Evolutionary conservation across 1,140 invertebrate genomes (phyloP), one percentile per base, ranked within the genome.

Genomic region (Augochlora pura): DNA sequence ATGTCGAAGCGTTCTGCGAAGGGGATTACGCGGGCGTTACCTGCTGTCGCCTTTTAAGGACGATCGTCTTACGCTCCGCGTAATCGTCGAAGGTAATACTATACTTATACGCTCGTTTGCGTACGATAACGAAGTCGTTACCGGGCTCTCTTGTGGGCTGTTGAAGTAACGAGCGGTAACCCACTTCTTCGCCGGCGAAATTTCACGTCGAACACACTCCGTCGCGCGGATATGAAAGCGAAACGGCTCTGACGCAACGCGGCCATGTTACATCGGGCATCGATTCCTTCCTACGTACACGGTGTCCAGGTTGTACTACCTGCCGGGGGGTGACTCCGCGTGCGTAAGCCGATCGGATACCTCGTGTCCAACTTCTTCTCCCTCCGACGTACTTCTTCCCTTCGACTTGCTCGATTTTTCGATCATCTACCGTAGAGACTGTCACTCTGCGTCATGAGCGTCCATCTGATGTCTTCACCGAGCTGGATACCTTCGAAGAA

Each of bases 41-140:
- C 65, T 42, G 59, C 46, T 73, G 76, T 85, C 68, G 76, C 7
- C 57, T 59, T 69, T 84, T 78, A 82, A 73, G 67, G 71, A 76
- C 81, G 80, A 82, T 86, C 84, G 76, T 85, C 54, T 86, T 80
- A 74, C 80, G 69, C 68, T 63, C n/a, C 42, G 75, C 63, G 76
- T 85, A 83, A 86, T 86, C 80, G 69, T 75, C 70, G 77, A 86
- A 85, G 82, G 83, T 85, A 82, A 85, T 32, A 57, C 74, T 73
- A 85, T 49, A 85, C 80, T 60, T 46, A 14, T 23, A 27, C 49
- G 57, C 54, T 70, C 23, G 62, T 71, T 73, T 42, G 38, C 38
- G 4, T 25, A 62, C 39, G 78, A 74, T 70, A 85, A 80, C 39
- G 42, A 32, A 68, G 52, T 69, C 52, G 67, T 83, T 52, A 57